Evolutionary conservation across 2,888 invertebrate species (phyloP).

Genomic region (Auanema freiburgensis): DNA sequence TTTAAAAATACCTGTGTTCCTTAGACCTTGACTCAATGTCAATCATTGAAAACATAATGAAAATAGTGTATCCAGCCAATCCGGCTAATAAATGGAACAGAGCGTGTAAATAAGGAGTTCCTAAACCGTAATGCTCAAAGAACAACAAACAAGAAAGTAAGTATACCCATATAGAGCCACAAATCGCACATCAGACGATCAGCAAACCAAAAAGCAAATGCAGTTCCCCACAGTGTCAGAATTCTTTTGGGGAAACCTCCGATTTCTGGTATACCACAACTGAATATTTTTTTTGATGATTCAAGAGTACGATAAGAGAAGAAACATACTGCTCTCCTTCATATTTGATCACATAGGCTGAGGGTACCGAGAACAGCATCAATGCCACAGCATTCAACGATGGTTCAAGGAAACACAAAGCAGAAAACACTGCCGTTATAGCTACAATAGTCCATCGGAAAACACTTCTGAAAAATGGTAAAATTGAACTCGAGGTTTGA

Average conservation of each 20-base stretch:
- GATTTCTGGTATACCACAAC: conserved; percentile 56
- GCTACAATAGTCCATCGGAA: conserved; percentile 49
- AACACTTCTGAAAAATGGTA: conserved; percentile 29
- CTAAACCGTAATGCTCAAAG: conserved; percentile 14
- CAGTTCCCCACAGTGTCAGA: conserved; percentile 54
- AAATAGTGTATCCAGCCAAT: conserved; percentile 58
- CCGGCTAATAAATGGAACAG: conserved; percentile 59
- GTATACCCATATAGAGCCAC: conserved; percentile 56
- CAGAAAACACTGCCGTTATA: conserved; percentile 48
- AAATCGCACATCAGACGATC: conserved; percentile 58
- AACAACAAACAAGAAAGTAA: neutral
- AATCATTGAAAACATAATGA: conserved; percentile 61
- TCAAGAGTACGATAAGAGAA: neutral
- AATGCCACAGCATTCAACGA: conserved; percentile 58
- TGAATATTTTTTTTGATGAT: conserved; percentile 23
- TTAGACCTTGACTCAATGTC: conserved; percentile 52
- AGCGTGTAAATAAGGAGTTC: conserved; percentile 61
- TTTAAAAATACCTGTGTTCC: conserved; percentile 41
- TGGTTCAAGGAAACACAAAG: conserved; percentile 59
- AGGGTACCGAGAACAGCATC: conserved; percentile 58
- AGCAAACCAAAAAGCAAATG: conserved; percentile 56
- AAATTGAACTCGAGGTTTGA: neutral
- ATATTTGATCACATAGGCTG: conserved; percentile 49
- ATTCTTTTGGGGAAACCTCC: conserved; percentile 50
- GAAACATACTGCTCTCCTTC: conserved; percentile 53